phyloP scores from a whole-genome alignment of 2,113 vertebrate species.

The Cyprinodon variegatus region DNA sequence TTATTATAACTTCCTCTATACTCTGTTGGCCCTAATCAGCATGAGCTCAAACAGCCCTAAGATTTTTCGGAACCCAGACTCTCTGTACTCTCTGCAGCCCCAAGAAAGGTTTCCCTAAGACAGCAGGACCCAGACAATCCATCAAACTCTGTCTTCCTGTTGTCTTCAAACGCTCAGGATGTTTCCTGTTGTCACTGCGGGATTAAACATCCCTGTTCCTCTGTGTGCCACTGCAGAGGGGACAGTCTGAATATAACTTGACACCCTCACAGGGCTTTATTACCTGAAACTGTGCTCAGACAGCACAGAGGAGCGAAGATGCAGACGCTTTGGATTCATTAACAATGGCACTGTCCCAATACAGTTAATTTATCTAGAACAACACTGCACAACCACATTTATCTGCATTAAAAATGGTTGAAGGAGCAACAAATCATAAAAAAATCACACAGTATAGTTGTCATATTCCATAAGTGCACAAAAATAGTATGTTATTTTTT shows the following conservation, averaged over 20 bases:
- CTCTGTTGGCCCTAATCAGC: neutral
- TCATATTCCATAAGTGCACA: neutral
- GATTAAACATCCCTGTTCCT: constrained; percentile 36
- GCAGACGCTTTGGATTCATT: neutral
- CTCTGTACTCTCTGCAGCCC: constrained; percentile 27
- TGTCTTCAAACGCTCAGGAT: constrained; percentile 15
- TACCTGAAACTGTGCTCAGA: constrained; percentile 24
- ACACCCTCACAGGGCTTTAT: constrained; percentile 62
- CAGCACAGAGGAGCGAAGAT: neutral
- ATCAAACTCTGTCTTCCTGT: constrained; percentile 37
- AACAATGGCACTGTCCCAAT: neutral
- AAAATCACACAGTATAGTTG: neutral
- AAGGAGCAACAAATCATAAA: neutral
- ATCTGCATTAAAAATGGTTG: neutral
- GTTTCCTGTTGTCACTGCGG: constrained; percentile 28
- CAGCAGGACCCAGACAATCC: constrained; percentile 55
- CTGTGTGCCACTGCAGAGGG: constrained; percentile 38
- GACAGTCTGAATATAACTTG: constrained; percentile 64
- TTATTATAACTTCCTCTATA: neutral
- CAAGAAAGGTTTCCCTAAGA: constrained; percentile 34
- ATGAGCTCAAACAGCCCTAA: constrained; percentile 17
- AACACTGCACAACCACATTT: neutral
- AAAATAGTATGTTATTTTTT: neutral
- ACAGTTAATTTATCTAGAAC: constrained; percentile 2
- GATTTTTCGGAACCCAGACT: constrained; percentile 25